Evolutionary conservation across 2,888 invertebrate species (phyloP).

Genomic region (Teinopalpus imperialis): DNA sequence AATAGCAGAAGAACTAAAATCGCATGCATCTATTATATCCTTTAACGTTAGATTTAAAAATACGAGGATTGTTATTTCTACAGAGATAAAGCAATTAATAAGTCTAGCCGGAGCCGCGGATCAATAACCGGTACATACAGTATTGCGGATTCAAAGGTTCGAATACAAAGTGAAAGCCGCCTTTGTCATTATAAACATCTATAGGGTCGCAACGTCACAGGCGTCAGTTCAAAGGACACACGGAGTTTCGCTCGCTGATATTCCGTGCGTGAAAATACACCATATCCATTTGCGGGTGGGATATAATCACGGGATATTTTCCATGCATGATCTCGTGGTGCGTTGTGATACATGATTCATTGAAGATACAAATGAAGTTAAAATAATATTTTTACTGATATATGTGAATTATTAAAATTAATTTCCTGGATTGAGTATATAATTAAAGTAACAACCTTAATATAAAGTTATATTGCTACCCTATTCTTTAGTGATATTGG

Average conservation of each 20-base stretch:
- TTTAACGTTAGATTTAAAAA: slow-evolving; percentile 8
- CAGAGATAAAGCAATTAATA: slow-evolving; percentile 17
- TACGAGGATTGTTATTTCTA: slow-evolving; percentile 4
- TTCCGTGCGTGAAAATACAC: too few relatives aligned
- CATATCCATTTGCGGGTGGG: too few relatives aligned
- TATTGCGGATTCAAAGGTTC: slow-evolving; percentile 11
- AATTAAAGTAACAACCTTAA: too few relatives aligned
- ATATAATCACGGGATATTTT: too few relatives aligned
- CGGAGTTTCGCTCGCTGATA: background rate
- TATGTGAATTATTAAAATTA: too few relatives aligned
- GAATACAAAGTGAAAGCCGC: slow-evolving; percentile 16
- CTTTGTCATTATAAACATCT: slow-evolving; percentile 22
- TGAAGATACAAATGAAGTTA: too few relatives aligned
- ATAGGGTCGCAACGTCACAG: slow-evolving; percentile 2
- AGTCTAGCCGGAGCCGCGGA: slow-evolving; percentile 18
- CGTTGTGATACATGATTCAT: too few relatives aligned
- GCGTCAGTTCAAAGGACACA: slow-evolving; percentile 15
- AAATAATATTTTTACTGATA: too few relatives aligned
- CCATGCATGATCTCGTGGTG: too few relatives aligned
- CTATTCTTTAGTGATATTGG: too few relatives aligned
- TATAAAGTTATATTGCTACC: too few relatives aligned
- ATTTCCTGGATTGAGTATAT: too few relatives aligned
- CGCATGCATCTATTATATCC: background rate
- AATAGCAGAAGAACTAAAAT: background rate
- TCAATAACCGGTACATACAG: slow-evolving; percentile 15